Conservation (phyloP, 2,888 invertebrate species). For the Cylloceria caligata region DNA sequence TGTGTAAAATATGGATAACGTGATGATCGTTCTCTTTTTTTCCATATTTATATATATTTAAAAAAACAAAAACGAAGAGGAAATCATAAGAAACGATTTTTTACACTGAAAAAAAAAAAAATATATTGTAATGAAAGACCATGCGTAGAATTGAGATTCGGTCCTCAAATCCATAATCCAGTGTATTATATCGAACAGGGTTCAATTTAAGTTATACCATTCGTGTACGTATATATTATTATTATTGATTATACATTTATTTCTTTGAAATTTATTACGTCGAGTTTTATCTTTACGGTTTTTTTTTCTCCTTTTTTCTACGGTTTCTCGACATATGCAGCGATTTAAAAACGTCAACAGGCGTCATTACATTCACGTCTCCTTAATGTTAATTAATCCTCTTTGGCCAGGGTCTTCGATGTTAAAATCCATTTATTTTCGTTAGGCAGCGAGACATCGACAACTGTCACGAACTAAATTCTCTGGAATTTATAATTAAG, state of each 20-base stretch:
- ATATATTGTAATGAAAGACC: slow-evolving; percentile 30
- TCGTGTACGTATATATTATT: slow-evolving; percentile 27
- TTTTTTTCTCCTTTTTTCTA: neutral
- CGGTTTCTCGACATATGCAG: neutral
- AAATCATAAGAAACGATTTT: slow-evolving; percentile 60
- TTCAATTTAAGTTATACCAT: slow-evolving; percentile 74
- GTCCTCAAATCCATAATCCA: slow-evolving; percentile 62
- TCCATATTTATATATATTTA: slow-evolving; percentile 53
- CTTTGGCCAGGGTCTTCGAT: neutral
- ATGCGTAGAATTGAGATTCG: slow-evolving; percentile 62
- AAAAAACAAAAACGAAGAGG: slow-evolving; percentile 36
- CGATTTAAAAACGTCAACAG: too few species aligned
- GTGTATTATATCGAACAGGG: slow-evolving; percentile 78
- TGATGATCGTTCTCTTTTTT: slow-evolving; percentile 61
- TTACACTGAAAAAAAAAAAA: slow-evolving; percentile 49
- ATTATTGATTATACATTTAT: slow-evolving; percentile 32
- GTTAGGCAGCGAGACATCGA: neutral
- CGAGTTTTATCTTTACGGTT: slow-evolving; percentile 5
- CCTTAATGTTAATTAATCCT: neutral
- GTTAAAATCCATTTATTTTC: neutral
- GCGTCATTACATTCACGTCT: neutral
- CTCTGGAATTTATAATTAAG: neutral
- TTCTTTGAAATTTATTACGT: slow-evolving; percentile 29
- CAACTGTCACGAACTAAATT: neutral
- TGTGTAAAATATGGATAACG: slow-evolving; percentile 62